Base-by-base conservation (phyloP, 1,140 invertebrate species). In the Heliconius himera region DNA sequence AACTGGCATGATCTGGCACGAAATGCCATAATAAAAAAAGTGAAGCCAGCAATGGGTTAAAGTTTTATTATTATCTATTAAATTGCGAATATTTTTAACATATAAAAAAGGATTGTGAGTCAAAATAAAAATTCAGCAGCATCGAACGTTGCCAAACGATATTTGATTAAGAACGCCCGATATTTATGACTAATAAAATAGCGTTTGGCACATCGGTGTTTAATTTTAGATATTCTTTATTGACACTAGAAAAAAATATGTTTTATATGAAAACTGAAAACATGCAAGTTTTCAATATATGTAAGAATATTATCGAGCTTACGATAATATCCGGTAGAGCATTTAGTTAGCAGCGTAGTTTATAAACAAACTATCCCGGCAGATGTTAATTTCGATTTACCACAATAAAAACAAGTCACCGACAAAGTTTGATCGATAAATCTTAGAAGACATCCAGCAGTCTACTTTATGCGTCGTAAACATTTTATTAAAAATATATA, bases 141-240 rank as follows among this genome's bases (percentile, higher is more conserved):
- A 9, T 5, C 11, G 11, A 66, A 66, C 26, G 26, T 66, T 56
- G 54, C 54, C 54, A 66, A 29, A 29, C 56, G 22, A 6, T 13
- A 66, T 66, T 66, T 66, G 26, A 66, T 66, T 66, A 66, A 29
- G 9, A 89, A 89, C 89, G 87, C 81, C 85, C 89, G 84, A 91
- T 92, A 91, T 91, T 93, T 90, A 93, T 88, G 88, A 85, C 81
- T 84, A 83, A 92, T 93, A 93, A 92, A 93, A 89, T 82, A 70
- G 73, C 80, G 84, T 83, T 83, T 85, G 78, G 80, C 82, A 73
- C 82, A 70, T 66, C 77, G 22, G 77, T 85, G 83, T 26, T 29
- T 66, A 26, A 66, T 66, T 66, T 66, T 66, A 66, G 60, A 66
- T 5, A 22, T 66, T 66, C 11, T 66, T 16, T 66, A 29, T 26